Percentiles rank a stretch among this genome's conserved stretches.
phyloP scores from a whole-genome alignment of 2,888 invertebrate genomes.

The Myathropa florea region DNA sequence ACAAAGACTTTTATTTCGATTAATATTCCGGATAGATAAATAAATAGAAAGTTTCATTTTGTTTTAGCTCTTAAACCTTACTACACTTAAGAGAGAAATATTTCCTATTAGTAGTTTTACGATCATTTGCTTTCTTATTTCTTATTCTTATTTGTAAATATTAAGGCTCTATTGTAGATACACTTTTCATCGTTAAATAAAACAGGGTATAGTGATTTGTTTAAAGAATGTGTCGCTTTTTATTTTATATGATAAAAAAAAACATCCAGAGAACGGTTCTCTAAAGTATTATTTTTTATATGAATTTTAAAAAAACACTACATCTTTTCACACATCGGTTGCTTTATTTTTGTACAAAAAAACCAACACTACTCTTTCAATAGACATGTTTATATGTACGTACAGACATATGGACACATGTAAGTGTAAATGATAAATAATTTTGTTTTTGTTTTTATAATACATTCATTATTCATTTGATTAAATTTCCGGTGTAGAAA shows the following conservation, averaged over 20 bases:
- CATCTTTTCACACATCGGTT: neutral
- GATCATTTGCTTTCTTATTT: neutral
- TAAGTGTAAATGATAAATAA: no score
- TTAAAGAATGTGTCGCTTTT: neutral
- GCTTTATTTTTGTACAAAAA: neutral
- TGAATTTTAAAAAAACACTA: constrained; percentile 24
- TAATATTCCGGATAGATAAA: constrained; percentile 30
- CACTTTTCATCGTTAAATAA: constrained; percentile 24
- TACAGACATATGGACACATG: neutral
- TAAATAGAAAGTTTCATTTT: constrained; percentile 28
- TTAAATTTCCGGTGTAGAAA: neutral
- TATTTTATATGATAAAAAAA: constrained; percentile 38
- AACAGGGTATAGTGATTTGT: constrained; percentile 1
- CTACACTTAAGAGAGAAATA: constrained; percentile 13
- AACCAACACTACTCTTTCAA: neutral
- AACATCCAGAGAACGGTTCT: constrained; percentile 9
- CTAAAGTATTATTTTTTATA: constrained; percentile 1
- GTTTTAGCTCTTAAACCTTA: constrained; percentile 3
- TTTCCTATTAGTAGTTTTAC: constrained; percentile 30
- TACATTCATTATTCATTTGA: neutral
- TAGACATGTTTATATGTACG: neutral
- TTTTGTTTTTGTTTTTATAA: neutral
- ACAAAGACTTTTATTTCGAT: constrained; percentile 10
- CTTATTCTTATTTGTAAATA: constrained; percentile 40
- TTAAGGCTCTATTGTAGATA: constrained; percentile 47